Evolutionary conservation across 1,140 invertebrate species (phyloP).

Genomic region (Drosophila nannoptera): DNA sequence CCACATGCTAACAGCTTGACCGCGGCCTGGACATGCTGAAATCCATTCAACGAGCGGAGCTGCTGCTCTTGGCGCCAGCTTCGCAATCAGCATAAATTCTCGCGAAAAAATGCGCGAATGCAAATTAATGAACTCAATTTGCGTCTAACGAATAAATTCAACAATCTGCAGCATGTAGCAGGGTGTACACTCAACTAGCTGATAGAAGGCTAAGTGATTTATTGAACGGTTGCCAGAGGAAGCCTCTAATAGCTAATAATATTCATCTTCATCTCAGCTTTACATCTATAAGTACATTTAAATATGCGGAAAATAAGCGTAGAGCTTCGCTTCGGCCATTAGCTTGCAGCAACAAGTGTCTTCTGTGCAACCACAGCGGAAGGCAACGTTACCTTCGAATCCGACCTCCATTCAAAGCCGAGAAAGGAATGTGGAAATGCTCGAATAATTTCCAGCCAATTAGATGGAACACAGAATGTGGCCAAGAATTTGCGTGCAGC

Average conservation of each 20-base stretch:
- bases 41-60: background rate
- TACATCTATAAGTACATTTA: no score
- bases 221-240: background rate
- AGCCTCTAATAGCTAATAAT: no score
- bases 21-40: conserved; percentile 20
- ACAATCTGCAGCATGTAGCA: conserved; percentile 12
- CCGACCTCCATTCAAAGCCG: background rate
- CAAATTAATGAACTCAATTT: conserved; percentile 35
- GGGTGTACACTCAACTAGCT: background rate
- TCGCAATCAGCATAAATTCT: conserved; percentile 43
- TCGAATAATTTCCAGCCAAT: conserved; percentile 11
- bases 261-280: no score
- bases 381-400: background rate
- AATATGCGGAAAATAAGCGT: no score
- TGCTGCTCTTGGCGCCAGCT: conserved; percentile 33
- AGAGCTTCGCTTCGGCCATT: no score
- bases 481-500: conserved; percentile 48
- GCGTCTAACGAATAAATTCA: conserved; percentile 22
- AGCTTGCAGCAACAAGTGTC: no score
- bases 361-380: background rate
- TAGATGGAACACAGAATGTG: conserved; percentile 12
- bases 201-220: background rate
- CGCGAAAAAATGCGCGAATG: conserved; percentile 18
- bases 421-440: background rate
- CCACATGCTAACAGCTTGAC: conserved; percentile 5